Conservation (phyloP, 2,797 vertebrate species). For the Cyclopterus lumpus region DNA sequence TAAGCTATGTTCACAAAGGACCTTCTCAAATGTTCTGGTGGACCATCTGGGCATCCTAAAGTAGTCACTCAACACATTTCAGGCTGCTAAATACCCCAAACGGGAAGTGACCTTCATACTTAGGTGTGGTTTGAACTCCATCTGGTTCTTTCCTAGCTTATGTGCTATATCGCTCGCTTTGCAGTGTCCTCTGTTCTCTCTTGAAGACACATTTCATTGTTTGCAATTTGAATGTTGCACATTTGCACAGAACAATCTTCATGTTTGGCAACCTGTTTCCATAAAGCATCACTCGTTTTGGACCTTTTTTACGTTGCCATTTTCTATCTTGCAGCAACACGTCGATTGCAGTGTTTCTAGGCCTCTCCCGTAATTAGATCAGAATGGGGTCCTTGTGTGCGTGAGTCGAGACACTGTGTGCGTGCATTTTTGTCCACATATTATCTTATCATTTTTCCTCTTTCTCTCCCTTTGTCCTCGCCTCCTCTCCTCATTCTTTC, state of each 20-base stretch:
- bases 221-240: conserved; percentile 9
- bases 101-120: conserved; percentile 14
- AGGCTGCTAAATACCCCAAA: conserved; percentile 10
- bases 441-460: conserved; percentile 65
- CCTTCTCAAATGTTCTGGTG: conserved; percentile 3
- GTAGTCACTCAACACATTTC: background rate
- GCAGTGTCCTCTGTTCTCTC: background rate
- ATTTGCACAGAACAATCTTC: conserved; percentile 9
- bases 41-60: conserved; percentile 16
- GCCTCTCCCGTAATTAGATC: conserved; percentile 44
- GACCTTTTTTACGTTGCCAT: background rate
- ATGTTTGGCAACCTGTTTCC: conserved; percentile 30
- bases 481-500: conserved; percentile 60
- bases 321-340: conserved; percentile 1
- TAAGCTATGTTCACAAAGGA: background rate
- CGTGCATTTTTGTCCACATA: conserved; percentile 70
- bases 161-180: background rate
- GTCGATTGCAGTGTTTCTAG: background rate
- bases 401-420: conserved; percentile 24
- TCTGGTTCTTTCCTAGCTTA: background rate
- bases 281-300: conserved; percentile 1
- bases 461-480: conserved; percentile 59
- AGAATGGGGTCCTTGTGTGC: conserved; percentile 29
- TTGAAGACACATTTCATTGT: background rate
- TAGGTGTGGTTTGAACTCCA: background rate